phyloP scores from a whole-genome alignment of 1,140 invertebrate genomes.

The Penaeus vannamei region DNA sequence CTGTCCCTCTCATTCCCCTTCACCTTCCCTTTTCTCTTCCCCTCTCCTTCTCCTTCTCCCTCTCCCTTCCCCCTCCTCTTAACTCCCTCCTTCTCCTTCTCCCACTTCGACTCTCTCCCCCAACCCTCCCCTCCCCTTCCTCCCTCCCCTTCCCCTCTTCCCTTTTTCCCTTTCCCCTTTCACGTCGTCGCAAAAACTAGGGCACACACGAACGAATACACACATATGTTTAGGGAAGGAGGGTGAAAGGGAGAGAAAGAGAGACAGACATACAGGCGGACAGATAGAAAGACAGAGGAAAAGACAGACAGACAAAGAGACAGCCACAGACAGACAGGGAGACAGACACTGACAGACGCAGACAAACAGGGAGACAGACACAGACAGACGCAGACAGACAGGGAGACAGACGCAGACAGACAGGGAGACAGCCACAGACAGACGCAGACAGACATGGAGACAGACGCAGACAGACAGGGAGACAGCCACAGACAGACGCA shows the following conservation, averaged over 20 bases:
- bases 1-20: not conserved
- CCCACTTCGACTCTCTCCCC: no score
- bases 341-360: no score
- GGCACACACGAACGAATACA: not conserved
- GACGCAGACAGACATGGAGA: not conserved
- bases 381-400: not conserved
- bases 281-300: not conserved
- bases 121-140: not conserved
- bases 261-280: not conserved
- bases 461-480: not conserved
- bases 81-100: not conserved
- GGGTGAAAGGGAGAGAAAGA: not conserved
- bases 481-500: no score
- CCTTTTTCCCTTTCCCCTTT: not conserved
- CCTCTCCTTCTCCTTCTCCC: not conserved
- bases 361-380: not conserved
- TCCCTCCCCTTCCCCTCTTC: not conserved
- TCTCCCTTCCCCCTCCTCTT: constrained; percentile 8
- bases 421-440: not conserved
- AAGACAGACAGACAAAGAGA: not conserved
- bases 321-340: not conserved
- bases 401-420: not conserved
- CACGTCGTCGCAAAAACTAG: not conserved
- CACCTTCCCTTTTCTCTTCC: not conserved
- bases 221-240: not conserved